Evolutionary conservation across 1,140 invertebrate genomes (phyloP), one percentile per base, ranked within the genome.

Genomic region (Drosophila micromelanica): DNA sequence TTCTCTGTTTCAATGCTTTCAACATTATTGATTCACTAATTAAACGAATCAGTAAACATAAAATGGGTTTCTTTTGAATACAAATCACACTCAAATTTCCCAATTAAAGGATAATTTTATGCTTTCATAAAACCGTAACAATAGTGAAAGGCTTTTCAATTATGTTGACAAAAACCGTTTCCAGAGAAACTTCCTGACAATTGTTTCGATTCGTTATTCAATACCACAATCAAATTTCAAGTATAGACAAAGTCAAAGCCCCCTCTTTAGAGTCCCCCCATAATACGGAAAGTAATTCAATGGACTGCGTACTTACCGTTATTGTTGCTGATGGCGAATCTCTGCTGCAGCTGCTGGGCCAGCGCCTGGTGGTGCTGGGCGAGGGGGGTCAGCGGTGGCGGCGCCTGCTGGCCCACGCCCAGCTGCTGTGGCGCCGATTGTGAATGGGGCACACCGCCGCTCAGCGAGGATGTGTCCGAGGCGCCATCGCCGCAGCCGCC

Each of bases 281-380:
- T 43, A 35, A 35, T 8, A 12, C 0, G 5, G 27, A n/a, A 23
- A 40, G 38, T 46, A 49, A 49, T 32, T 13, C 48, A 1, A 5
- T 30, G 11, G 23, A 13, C 7, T 35, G 0, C 32, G 8, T 9
- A 56, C 91, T 92, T 51, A 92, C 91, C 91, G 61, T 91, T 92
- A 90, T 91, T 92, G 73, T 92, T 92, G 89, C 82, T 91, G 82
- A 91, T 92, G 80, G 91, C 91, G 62, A 92, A 92, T 76, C 91
- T 80, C 77, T 92, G 90, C 67, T 92, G 91, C 61, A 92, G 74
- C 70, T 92, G 91, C 73, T 92, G 91, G 46, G 92, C 91, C 73
- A 92, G 68, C 55, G 91, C 91, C 73, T 92, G 91, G 74, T 92
- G 91, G 77, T 92, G 91, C 71, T 92, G 87, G 5, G 90, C 90